Evolutionary conservation across 2,888 invertebrate genomes (phyloP).

Genomic region (Calephelis perditalis): DNA sequence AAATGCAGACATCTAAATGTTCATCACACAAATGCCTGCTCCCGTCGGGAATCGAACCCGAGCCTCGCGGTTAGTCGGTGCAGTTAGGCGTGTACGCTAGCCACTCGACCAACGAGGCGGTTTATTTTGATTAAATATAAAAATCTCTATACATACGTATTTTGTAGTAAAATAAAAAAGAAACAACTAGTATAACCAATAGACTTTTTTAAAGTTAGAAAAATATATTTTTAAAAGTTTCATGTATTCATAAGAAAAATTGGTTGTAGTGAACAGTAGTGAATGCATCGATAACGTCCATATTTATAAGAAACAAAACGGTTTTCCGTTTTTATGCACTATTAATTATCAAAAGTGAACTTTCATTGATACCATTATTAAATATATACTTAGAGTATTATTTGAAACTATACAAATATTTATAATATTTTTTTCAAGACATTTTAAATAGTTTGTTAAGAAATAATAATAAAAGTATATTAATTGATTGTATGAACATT

Average conservation of each 20-base stretch:
- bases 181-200: too few species aligned
- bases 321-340: slow-evolving; percentile 26
- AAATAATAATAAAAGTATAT: slow-evolving; percentile 39
- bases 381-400: not conserved
- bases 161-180: too few species aligned
- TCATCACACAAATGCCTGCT: too few species aligned
- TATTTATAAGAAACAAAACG: slow-evolving; percentile 22
- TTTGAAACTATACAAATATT: not conserved
- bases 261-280: slow-evolving; percentile 17
- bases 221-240: too few species aligned
- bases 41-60: too few species aligned
- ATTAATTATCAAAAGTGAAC: not conserved
- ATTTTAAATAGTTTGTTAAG: slow-evolving; percentile 39
- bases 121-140: too few species aligned
- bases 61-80: too few species aligned
- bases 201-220: too few species aligned
- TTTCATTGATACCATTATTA: not conserved
- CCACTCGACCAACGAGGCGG: too few species aligned
- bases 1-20: too few species aligned
- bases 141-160: too few species aligned
- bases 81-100: too few species aligned
- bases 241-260: not conserved
- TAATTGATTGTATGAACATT: slow-evolving; percentile 64
- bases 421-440: not conserved
- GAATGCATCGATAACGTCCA: slow-evolving; percentile 24